A percentile compares a stretch with the other conserved stretches of the same genome.
Conservation (phyloP, 2,113 vertebrate genomes). For the Oenanthe melanoleuca region DNA sequence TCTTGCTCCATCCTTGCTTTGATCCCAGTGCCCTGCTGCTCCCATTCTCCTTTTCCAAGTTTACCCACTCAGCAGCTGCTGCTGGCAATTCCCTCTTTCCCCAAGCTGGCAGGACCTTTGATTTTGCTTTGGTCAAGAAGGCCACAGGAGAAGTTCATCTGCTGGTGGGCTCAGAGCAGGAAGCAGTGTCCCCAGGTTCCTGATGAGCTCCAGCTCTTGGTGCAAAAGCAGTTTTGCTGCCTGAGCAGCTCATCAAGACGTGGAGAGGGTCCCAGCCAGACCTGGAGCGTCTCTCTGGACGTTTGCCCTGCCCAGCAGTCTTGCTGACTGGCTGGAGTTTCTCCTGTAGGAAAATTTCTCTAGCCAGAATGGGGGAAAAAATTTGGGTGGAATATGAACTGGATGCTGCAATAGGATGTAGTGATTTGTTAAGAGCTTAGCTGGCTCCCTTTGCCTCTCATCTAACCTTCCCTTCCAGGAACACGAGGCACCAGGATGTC, state of each 20-base stretch:
- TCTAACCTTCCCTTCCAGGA: conserved; percentile 55
- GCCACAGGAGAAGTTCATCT: not conserved
- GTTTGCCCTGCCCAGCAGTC: conserved; percentile 42
- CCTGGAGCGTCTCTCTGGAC: not conserved
- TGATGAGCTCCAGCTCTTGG: not conserved
- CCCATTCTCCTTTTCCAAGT: not conserved
- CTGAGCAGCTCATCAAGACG: conserved; percentile 25
- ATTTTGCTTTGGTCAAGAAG: not conserved
- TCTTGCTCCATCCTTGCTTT: not conserved
- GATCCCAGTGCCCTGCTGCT: not conserved
- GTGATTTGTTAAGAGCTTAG: conserved; percentile 26
- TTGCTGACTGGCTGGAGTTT: conserved; percentile 22
- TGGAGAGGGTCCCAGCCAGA: conserved; percentile 38
- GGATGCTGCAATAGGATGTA: conserved; percentile 44
- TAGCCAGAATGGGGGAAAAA: conserved; percentile 23
- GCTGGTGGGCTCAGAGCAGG: not conserved
- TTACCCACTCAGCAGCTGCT: not conserved
- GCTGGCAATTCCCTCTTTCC: not conserved
- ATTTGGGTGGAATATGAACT: conserved; percentile 34
- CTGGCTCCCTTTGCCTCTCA: conserved; percentile 28
- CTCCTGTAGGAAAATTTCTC: conserved; percentile 59
- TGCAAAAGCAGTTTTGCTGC: conserved; percentile 6
- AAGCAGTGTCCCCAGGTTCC: not conserved
- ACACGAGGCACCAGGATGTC: conserved; percentile 41
- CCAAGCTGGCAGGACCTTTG: not conserved